Percentiles rank a stretch among this genome's conserved stretches.
These are phyloP conservation scores for Oxycera nigricornis DNA, from an alignment of 2,888 invertebrate species.

Conservation along the genomic window DNA sequence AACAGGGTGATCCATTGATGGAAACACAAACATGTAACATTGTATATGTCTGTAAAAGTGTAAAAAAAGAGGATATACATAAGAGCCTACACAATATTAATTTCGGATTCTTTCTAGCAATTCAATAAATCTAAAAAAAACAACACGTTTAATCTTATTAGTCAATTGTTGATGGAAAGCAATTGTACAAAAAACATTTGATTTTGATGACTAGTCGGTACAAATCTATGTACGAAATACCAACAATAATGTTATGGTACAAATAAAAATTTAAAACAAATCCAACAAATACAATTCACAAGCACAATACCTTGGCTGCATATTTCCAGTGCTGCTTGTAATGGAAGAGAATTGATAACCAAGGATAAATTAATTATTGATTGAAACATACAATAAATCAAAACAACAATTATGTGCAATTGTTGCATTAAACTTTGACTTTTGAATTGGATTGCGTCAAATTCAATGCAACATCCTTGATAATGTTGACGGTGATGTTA, in stretches of 20 bases:
- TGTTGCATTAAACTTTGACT: no score
- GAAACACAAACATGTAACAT: conserved; percentile 87
- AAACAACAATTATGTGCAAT: conserved; percentile 17
- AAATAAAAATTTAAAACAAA: not conserved
- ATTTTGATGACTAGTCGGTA: not conserved
- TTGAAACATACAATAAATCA: not conserved
- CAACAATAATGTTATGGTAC: not conserved
- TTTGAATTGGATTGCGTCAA: no score
- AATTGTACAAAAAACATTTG: not conserved
- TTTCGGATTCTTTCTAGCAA: not conserved
- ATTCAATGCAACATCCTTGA: conserved; percentile 6
- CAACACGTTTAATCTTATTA: not conserved
- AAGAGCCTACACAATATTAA: not conserved
- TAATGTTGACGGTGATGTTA: not conserved
- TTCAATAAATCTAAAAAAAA: not conserved
- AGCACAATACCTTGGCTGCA: conserved; percentile 57
- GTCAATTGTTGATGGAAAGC: not conserved
- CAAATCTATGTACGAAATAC: not conserved
- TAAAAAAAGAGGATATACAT: conserved; percentile 30
- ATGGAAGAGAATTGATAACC: conserved; percentile 1
- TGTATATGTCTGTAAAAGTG: conserved; percentile 80
- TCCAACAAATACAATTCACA: conserved; percentile 11
- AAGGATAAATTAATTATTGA: conserved; percentile 17
- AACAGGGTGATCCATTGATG: conserved; percentile 84
- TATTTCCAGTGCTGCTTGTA: conserved; percentile 62